Evolutionary conservation across 2,888 invertebrate species (phyloP).

Genomic region (Pristionchus arcanus): DNA sequence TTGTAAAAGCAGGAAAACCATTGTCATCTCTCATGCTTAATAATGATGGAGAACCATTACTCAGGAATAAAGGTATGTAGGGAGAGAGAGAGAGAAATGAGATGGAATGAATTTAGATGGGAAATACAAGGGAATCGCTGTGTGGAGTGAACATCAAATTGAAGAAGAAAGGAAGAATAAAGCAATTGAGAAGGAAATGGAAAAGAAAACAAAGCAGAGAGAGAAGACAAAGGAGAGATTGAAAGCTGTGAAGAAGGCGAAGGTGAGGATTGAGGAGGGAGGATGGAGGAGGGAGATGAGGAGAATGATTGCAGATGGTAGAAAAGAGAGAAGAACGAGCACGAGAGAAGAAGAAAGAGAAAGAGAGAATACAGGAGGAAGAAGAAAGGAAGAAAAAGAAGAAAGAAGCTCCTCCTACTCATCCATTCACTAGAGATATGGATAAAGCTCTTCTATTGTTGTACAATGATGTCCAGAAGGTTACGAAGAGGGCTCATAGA

Average conservation of each 20-base stretch:
- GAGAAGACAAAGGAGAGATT: constrained; percentile 17
- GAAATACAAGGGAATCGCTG: not conserved
- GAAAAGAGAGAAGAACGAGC: not conserved
- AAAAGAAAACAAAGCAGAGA: constrained; percentile 35
- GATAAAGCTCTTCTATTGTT: not conserved
- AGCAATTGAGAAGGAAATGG: not conserved
- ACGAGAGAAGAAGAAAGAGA: constrained; percentile 32
- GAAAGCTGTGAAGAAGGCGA: constrained; percentile 13
- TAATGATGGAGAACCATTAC: constrained; percentile 22
- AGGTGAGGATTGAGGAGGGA: constrained; percentile 3
- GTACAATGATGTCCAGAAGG: constrained; percentile 46
- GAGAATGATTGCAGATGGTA: constrained; percentile 8
- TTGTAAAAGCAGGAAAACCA: not conserved
- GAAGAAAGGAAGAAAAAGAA: constrained; percentile 9
- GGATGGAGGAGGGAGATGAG: not conserved
- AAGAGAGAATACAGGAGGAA: not conserved
- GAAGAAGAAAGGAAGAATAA: constrained; percentile 16
- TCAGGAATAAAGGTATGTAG: constrained; percentile 7
- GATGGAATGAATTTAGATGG: constrained; percentile 5
- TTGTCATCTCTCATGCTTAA: not conserved
- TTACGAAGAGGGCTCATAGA: constrained; percentile 22
- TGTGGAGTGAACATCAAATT: constrained; percentile 12
- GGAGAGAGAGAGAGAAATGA: not conserved
- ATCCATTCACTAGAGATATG: constrained; percentile 44
- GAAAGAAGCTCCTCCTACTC: not conserved